Evolutionary conservation across 2,797 vertebrate genomes (phyloP), one percentile per base, ranked within the genome.

Genomic region (Buphagus erythrorhynchus): DNA sequence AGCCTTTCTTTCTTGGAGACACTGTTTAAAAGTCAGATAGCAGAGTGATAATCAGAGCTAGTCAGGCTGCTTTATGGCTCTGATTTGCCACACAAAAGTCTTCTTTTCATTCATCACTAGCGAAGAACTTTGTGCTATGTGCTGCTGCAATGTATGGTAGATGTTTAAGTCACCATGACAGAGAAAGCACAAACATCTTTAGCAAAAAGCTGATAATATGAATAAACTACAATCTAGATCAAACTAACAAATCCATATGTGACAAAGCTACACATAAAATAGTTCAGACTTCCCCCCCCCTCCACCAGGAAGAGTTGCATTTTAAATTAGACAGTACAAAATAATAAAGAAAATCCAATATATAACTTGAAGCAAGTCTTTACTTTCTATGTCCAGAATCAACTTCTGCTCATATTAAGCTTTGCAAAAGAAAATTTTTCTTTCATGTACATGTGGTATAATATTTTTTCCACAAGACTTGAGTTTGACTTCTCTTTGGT

Each of bases 241-340:
- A 88, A 83, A 65, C 26, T 80, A 62, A 69, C 19, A 93, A 79
- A 90, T 87, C 36, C 11, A 0, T n/a, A 7, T 86, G 36, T 89
- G 63, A 71, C 17, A 61, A 84, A 88, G 8, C 5, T 28, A 62
- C 42, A 75, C 36, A 67, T 54, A 67, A 76, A 75, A 36, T 33
- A 57, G 24, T 18, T 5, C 38, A 31, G 5, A 25, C 0, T 7
- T 69, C 5, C 16, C 16, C 9, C 13, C 5, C 5, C 7, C 31
- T 11, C 2, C 3, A 29, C 9, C 17, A 15, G 8, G 38, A 65
- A 87, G 24, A 87, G 69, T 74, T 73, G 48, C 13, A 31, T 74
- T 63, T 68, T 74, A 17, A 61, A 61, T 78, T 25, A 79, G 22
- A 25, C 2, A 19, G 16, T 54, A 73, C 2, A 38, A 87, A 81